Conservation (phyloP, 2,888 invertebrate species). For the Dyspetes luteomarginatus region DNA sequence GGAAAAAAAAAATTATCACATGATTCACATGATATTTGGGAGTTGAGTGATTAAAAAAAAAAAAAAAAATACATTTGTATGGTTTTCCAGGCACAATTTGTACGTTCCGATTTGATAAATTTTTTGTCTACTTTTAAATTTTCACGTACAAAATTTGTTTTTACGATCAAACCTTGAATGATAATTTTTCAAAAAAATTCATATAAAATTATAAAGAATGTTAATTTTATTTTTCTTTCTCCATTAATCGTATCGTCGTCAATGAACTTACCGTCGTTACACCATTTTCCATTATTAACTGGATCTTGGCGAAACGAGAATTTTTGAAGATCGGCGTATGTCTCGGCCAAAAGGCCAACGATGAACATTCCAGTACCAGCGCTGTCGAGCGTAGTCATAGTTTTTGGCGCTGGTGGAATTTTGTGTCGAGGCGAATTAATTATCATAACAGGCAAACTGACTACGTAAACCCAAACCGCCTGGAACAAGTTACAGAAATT, state of each 20-base stretch:
- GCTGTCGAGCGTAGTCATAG: constrained; percentile 94
- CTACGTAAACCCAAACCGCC: constrained; percentile 96
- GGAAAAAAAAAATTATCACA: not conserved
- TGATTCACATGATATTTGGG: not conserved
- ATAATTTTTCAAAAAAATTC: not conserved
- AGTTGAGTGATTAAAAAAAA: no score
- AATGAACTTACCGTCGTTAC: constrained; percentile 94
- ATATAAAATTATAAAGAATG: not conserved
- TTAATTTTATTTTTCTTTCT: not conserved
- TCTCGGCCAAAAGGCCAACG: constrained; percentile 94
- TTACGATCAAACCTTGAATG: not conserved
- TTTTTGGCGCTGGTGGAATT: constrained; percentile 90
- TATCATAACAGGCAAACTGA: constrained; percentile 95
- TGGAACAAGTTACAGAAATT: constrained; percentile 81
- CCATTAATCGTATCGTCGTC: not conserved
- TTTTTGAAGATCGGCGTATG: constrained; percentile 96
- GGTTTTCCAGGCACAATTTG: not conserved
- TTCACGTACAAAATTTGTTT: not conserved
- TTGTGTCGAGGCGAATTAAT: constrained; percentile 94
- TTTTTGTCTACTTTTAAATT: not conserved
- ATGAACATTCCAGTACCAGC: constrained; percentile 93
- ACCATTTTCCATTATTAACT: constrained; percentile 95
- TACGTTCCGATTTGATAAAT: not conserved
- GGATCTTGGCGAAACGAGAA: constrained; percentile 95
- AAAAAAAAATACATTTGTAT: not conserved